Conservation (phyloP, 2,797 vertebrate species). For the Enteromius afrohamiltoni region DNA sequence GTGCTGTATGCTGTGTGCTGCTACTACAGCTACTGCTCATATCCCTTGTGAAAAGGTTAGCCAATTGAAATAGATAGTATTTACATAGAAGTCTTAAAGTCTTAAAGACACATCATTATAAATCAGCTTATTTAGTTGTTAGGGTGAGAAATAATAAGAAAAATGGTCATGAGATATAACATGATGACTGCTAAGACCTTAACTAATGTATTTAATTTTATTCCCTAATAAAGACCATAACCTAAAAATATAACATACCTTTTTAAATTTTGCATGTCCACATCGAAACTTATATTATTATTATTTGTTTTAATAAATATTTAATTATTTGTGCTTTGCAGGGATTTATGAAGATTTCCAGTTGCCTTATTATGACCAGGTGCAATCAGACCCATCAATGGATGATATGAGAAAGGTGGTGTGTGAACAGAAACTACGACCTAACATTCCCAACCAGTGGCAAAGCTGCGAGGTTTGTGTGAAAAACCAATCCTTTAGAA, state of each 20-base stretch:
- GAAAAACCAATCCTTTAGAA: conserved; percentile 1
- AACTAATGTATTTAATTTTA: not conserved
- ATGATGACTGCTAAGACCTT: not conserved
- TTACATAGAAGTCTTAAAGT: not conserved
- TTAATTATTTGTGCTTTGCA: conserved; percentile 59
- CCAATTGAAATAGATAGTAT: not conserved
- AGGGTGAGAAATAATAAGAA: not conserved
- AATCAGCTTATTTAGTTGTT: not conserved
- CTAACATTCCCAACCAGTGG: conserved; percentile 96
- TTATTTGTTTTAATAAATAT: not conserved
- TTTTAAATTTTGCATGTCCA: not conserved
- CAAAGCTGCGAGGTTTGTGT: conserved; percentile 94
- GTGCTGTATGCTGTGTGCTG: not conserved
- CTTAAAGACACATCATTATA: not conserved
- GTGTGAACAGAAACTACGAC: conserved; percentile 94
- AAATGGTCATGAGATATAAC: not conserved
- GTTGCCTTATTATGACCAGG: conserved; percentile 95
- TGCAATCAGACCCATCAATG: conserved; percentile 95
- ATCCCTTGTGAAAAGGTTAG: not conserved
- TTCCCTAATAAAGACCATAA: not conserved
- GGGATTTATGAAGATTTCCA: conserved; percentile 94
- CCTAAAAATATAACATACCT: not conserved
- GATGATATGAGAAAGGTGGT: conserved; percentile 96
- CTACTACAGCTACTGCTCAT: not conserved
- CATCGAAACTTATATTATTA: not conserved